Base-by-base conservation (phyloP, 2,113 vertebrate genomes). In the Ochotona princeps region DNA sequence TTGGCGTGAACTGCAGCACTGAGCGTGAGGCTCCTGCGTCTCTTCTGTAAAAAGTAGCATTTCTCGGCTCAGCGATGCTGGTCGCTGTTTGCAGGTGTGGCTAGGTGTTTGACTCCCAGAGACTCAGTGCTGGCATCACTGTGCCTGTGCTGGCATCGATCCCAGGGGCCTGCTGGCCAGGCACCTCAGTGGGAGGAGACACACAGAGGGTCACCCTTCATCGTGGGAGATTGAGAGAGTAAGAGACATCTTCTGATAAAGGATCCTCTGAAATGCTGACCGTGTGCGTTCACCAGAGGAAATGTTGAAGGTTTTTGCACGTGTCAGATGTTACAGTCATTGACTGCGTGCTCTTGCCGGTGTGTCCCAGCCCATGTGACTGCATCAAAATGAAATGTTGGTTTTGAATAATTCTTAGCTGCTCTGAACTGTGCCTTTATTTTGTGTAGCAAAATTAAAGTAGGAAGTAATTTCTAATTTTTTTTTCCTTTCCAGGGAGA, bases 401-500 rank as follows among this genome's bases (percentile, higher is more conserved):
- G 35, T 49, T 82, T 84, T 83, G 57, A 13, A 26, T 38, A 70
- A 44, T 23, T 1, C 11, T 57, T 67, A 67, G 23, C 21, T 20
- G 10, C 14, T 60, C 26, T 32, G n/a, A 74, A 63, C 35, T 73
- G 32, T 74, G 63, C 18, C 26, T 54, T 57, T 70, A 13, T 83
- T 69, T 66, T 70, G 26, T 91, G 51, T 57, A 81, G 35, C 25
- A 47, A 89, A 87, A 72, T 93, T 84, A 73, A 83, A 88, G 66
- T 28, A 75, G 32, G 26, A 93, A 95, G 35, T 89, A 82, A 95
- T 47, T 26, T 60, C 35, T 86, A 60, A 12, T 26, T 13, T 80
- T 79, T 72, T 81, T 67, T 91, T 96, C 65, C 91, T 79, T 96
- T 94, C 10, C n/a, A 97, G 97, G 97, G 94, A 95, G 97, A 97